Conservation (phyloP, 2,888 invertebrate genomes). For the Stenolophus ochropezus region DNA sequence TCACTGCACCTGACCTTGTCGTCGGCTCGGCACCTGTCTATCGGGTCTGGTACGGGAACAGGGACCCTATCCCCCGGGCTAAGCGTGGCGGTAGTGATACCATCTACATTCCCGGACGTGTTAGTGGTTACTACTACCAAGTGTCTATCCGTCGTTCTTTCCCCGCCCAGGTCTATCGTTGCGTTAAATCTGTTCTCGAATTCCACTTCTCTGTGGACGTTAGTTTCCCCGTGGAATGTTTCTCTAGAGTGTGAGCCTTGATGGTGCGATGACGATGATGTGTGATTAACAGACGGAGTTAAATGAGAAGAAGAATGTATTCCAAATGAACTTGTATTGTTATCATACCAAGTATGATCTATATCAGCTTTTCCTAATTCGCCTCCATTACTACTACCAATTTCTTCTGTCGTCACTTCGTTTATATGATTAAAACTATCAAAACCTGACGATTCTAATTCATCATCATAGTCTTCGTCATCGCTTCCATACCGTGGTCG, state of each 20-base stretch:
- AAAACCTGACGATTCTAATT: conserved; percentile 2
- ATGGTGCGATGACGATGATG: conserved; percentile 9
- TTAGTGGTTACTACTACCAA: conserved; percentile 18
- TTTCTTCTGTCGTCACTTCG: background rate
- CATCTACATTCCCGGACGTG: conserved; percentile 28
- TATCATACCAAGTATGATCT: background rate
- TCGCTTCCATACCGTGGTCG: background rate
- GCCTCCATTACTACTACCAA: conserved; percentile 4
- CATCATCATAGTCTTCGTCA: conserved; percentile 24
- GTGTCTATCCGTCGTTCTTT: background rate
- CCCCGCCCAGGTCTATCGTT: conserved; percentile 50
- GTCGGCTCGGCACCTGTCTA: conserved; percentile 74
- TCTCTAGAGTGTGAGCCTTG: conserved; percentile 35
- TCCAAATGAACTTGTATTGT: background rate
- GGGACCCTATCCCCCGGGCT: conserved; percentile 28
- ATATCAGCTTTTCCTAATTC: background rate
- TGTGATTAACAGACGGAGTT: background rate
- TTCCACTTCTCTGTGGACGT: conserved; percentile 43
- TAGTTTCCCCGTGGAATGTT: conserved; percentile 40
- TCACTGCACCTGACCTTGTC: conserved; percentile 75
- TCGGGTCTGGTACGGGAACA: conserved; percentile 51
- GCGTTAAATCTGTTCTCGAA: conserved; percentile 46
- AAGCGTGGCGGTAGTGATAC: conserved; percentile 32
- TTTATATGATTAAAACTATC: background rate
- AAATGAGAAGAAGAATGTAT: conserved; percentile 33